Percentiles rank a stretch among this genome's conserved stretches.
Conservation (phyloP, 37 sponge, comb jelly and placozoan genomes). For the Aplysina aerophoba region DNA sequence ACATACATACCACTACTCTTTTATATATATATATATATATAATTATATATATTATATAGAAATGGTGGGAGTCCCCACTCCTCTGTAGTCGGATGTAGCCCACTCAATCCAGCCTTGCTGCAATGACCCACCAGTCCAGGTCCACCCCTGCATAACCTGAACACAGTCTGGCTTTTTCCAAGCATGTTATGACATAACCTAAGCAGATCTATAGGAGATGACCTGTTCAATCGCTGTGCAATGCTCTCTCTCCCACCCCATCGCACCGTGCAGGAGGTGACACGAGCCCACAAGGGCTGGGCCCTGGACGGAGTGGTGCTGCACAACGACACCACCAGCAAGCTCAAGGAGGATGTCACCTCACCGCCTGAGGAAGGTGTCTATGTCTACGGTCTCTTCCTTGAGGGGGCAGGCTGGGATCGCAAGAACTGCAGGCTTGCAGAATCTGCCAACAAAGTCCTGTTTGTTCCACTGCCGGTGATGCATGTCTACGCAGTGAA, state of each 20-base stretch:
- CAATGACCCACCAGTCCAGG: no score
- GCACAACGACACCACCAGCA: conserved; percentile 90
- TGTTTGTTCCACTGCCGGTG: conserved; percentile 89
- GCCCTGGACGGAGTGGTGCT: conserved; percentile 96
- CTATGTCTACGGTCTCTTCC: conserved; percentile 92
- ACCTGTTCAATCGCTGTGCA: no score
- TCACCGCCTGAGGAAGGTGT: conserved; percentile 95
- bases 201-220: no score
- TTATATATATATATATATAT: no score
- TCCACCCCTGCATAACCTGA: no score
- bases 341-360: conserved; percentile 90
- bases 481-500: conserved; percentile 93
- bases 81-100: no score
- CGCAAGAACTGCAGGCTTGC: conserved; percentile 69
- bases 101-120: no score
- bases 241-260: background rate
- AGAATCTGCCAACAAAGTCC: conserved; percentile 93
- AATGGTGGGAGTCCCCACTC: no score
- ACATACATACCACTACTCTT: no score
- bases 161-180: no score
- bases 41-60: no score
- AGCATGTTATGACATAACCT: no score
- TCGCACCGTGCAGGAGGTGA: conserved; percentile 50
- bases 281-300: conserved; percentile 99
- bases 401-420: conserved; percentile 99